Base-by-base conservation (phyloP, 2,888 invertebrate species). In the Pecten maximus region DNA sequence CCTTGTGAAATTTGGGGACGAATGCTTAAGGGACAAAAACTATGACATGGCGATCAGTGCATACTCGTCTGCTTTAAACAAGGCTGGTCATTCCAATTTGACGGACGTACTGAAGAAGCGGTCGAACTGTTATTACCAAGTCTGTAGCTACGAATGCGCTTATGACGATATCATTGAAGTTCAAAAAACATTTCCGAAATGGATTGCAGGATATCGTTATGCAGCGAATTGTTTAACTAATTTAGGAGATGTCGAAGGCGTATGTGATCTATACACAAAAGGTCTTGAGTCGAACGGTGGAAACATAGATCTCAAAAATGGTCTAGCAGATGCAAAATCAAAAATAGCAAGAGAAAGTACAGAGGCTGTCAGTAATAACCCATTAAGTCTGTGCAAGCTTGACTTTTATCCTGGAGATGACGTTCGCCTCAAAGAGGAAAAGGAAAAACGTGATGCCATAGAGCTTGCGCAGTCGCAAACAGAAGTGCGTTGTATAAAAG, bases 161-260 rank as follows among this genome's bases (percentile, higher is more conserved):
- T 74, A 74, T 74, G 74, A 74, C 35, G 74, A 74, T 35, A 74
- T 74, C 16, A 74, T 74, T 74, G 74, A 74, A 35, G 74, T 74
- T 28, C 74, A 74, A 35, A 74, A 74, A 35, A 74, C 74, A 10
- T 74, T 2, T 35, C 74, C 74, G 3, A 74, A 28, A 74, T 74
- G 74, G 74, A 74, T 74, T 35, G 74, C 74, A 0, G 74, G 74
- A 35, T 74, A 74, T 35, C 28, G 35, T 0, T 74, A 74, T 28
- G 74, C 74, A 35, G 74, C 74, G 10, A 74, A 74, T 28, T 74
- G 74, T 28, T 23, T 74, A 19, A 35, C 35, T 15, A 74, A 74
- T 15, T 35, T 74, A 10, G 35, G 35, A 0, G 74, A 74, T 28
- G 35, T 74, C 10, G 74, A 74, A 35, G 74, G 74, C 35, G 74